A percentile compares a stretch with the other conserved stretches of the same genome.
Evolutionary conservation across 2,113 vertebrate genomes (phyloP).

Genomic region (Meriones unguiculatus): DNA sequence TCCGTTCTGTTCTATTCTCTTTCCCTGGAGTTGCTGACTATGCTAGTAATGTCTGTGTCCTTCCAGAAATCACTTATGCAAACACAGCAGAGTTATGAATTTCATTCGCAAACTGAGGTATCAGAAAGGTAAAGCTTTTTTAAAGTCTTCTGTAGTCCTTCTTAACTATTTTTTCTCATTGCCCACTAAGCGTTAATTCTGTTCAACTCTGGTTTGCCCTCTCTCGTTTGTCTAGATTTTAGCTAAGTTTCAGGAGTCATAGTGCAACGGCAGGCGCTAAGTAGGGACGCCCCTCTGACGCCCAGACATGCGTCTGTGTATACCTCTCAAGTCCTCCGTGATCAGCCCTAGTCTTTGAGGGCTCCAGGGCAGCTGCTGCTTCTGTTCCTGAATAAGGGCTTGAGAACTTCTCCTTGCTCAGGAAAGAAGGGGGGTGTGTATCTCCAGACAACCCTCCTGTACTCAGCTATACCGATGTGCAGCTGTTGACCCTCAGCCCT

Average conservation of each 20-base stretch:
- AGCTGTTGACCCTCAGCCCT: neutral
- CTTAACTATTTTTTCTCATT: slow-evolving; percentile 5
- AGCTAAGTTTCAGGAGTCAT: neutral
- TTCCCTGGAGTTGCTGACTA: neutral
- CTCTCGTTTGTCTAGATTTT: neutral
- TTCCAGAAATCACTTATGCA: slow-evolving; percentile 29
- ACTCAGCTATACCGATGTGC: neutral
- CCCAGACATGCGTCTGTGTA: neutral
- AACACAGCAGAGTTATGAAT: neutral
- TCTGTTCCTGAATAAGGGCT: neutral
- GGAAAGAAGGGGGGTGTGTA: neutral
- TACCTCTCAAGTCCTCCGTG: neutral
- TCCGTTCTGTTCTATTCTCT: neutral
- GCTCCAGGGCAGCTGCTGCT: neutral
- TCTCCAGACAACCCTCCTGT: rapidly evolving
- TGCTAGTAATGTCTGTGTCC: neutral
- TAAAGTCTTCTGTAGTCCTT: neutral
- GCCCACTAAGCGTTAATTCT: slow-evolving; percentile 22
- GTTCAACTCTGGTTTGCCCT: neutral
- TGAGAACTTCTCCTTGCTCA: neutral
- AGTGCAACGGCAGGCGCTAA: neutral
- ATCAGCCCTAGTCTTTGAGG: neutral
- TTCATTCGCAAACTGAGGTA: neutral
- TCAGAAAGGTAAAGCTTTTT: slow-evolving; percentile 34
- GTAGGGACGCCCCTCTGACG: neutral